These are phyloP conservation scores for Pogonognathellus flavescens DNA, from an alignment of 1,140 invertebrate species.

Conservation along the genomic window DNA sequence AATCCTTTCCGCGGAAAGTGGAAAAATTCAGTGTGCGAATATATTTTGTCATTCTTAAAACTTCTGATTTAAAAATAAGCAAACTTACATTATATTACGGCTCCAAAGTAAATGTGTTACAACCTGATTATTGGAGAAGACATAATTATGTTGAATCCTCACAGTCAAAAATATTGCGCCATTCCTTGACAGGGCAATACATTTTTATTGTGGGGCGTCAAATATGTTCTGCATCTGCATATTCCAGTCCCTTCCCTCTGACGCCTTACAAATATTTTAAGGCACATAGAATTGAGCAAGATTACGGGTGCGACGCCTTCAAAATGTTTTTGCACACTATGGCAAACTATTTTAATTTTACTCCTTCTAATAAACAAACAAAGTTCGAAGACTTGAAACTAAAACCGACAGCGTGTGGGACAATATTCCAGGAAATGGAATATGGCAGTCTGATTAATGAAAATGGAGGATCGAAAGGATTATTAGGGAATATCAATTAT, in stretches of 20 bases:
- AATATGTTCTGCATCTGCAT: background rate
- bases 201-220: background rate
- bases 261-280: background rate
- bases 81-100: background rate
- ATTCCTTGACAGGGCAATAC: background rate
- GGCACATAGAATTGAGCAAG: background rate
- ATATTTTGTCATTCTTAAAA: background rate
- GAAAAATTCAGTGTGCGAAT: background rate
- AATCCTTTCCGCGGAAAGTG: background rate
- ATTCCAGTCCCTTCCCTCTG: background rate
- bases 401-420: background rate
- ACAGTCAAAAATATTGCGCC: background rate
- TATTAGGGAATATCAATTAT: background rate
- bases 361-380: background rate
- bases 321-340: background rate
- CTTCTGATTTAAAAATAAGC: background rate
- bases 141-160: too few species aligned
- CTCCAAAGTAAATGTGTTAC: background rate
- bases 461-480: background rate
- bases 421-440: background rate
- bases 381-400: background rate
- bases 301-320: background rate
- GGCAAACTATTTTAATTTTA: slow-evolving; percentile 19
- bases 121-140: background rate
- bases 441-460: background rate